Conservation (phyloP, 2,113 vertebrate species). For the Excalfactoria chinensis region DNA sequence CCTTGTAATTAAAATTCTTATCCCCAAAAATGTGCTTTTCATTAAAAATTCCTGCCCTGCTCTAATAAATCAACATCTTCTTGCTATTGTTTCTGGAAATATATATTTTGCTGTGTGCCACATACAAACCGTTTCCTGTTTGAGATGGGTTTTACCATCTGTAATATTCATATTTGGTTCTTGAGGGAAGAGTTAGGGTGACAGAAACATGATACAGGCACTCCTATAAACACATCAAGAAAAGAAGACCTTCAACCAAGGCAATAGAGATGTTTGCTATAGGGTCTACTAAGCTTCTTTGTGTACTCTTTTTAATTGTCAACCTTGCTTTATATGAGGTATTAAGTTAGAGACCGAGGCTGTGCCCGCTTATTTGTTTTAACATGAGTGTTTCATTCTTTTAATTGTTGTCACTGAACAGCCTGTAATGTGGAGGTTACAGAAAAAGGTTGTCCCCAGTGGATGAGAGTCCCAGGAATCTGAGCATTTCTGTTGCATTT, state of each 20-base stretch:
- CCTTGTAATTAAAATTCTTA: slow-evolving; percentile 53
- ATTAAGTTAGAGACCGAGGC: background rate
- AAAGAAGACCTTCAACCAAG: background rate
- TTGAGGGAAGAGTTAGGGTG: background rate
- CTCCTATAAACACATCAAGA: background rate
- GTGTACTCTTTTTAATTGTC: background rate
- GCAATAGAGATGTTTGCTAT: background rate
- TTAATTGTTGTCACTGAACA: background rate
- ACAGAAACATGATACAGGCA: slow-evolving; percentile 39
- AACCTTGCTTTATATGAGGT: background rate
- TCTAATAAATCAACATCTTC: slow-evolving; percentile 23
- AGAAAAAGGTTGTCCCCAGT: background rate
- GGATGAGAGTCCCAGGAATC: background rate
- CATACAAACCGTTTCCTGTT: slow-evolving; percentile 56
- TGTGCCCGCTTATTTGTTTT: background rate
- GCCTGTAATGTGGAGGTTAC: fast-evolving
- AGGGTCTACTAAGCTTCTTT: background rate
- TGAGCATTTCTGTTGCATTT: fast-evolving
- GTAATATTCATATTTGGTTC: slow-evolving; percentile 40
- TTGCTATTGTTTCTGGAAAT: slow-evolving; percentile 49
- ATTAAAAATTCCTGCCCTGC: slow-evolving; percentile 27
- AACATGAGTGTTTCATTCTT: background rate
- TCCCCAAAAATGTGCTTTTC: slow-evolving; percentile 39
- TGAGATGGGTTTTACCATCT: background rate
- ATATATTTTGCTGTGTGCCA: background rate